These are phyloP conservation scores for Phoxinus dragarum DNA, from an alignment of 2,797 vertebrate genomes.

Conservation along the genomic window DNA sequence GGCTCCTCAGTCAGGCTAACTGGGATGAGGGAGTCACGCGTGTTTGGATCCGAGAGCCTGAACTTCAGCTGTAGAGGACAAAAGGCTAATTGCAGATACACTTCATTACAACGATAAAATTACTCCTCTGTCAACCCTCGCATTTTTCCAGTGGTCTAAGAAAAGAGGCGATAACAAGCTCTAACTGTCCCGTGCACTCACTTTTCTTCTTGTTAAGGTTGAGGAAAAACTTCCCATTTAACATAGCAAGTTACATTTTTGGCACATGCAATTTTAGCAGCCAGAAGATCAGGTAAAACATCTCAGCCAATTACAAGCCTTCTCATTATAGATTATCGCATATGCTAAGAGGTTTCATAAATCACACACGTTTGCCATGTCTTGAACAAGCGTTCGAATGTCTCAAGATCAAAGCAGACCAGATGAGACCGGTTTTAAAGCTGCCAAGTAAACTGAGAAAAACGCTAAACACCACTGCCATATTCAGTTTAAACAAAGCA, in stretches of 20 bases:
- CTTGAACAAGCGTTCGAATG: slow-evolving; percentile 9
- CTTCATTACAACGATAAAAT: slow-evolving; percentile 29
- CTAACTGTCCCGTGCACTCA: background rate
- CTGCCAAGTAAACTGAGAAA: slow-evolving; percentile 30
- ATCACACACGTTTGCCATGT: background rate
- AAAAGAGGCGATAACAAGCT: slow-evolving; percentile 34
- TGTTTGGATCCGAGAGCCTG: slow-evolving; percentile 30
- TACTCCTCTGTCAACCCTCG: slow-evolving; percentile 25
- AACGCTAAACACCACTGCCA: slow-evolving; percentile 37
- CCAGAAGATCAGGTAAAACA: background rate
- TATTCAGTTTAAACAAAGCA: slow-evolving; percentile 34
- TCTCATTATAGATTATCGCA: background rate
- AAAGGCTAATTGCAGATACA: slow-evolving; percentile 40
- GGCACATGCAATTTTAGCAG: background rate
- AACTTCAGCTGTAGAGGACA: slow-evolving; percentile 27
- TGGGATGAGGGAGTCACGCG: slow-evolving; percentile 20
- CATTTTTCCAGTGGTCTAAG: slow-evolving; percentile 9
- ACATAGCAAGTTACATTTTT: background rate
- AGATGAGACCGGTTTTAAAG: slow-evolving; percentile 23
- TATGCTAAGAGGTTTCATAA: slow-evolving; percentile 33
- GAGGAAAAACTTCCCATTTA: background rate
- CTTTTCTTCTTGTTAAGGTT: slow-evolving; percentile 2
- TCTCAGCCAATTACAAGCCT: background rate
- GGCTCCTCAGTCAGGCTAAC: slow-evolving; percentile 11
- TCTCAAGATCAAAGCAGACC: slow-evolving; percentile 32